Percentiles rank a stretch among this genome's conserved stretches.
Evolutionary conservation across 2,797 vertebrate species (phyloP).

Genomic region (Coranthus polyacanthus): DNA sequence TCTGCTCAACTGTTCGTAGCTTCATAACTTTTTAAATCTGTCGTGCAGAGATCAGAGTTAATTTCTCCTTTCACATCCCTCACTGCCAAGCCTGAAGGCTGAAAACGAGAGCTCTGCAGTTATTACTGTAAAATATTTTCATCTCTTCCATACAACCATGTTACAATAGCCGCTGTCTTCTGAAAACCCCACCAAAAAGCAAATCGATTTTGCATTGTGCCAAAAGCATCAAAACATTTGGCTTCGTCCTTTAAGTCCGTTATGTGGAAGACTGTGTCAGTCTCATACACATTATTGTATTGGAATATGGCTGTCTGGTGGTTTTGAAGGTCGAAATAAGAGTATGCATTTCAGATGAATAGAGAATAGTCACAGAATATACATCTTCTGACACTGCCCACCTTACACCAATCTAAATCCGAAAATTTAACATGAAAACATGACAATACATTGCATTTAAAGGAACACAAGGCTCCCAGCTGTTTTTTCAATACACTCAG

Average conservation of each 20-base stretch:
- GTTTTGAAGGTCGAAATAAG: constrained; percentile 41
- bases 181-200: neutral
- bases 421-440: constrained; percentile 27
- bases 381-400: constrained; percentile 1
- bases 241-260: neutral
- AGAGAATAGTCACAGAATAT: no score
- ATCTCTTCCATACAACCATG: constrained; percentile 15
- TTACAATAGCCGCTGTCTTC: neutral
- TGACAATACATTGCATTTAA: neutral
- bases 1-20: constrained; percentile 9
- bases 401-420: constrained; percentile 26
- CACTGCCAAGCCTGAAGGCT: constrained; percentile 13
- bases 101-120: neutral
- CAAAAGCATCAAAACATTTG: neutral
- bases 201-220: neutral
- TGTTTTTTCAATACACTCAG: neutral
- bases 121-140: constrained; percentile 14
- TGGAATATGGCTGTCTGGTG: constrained; percentile 1
- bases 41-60: constrained; percentile 24
- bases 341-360: neutral
- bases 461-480: neutral
- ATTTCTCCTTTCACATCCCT: constrained; percentile 19
- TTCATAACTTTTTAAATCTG: constrained; percentile 33
- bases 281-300: neutral
- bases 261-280: neutral